These are phyloP conservation scores for Lineus longissimus DNA, from an alignment of 1,140 invertebrate species.

Conservation along the genomic window DNA sequence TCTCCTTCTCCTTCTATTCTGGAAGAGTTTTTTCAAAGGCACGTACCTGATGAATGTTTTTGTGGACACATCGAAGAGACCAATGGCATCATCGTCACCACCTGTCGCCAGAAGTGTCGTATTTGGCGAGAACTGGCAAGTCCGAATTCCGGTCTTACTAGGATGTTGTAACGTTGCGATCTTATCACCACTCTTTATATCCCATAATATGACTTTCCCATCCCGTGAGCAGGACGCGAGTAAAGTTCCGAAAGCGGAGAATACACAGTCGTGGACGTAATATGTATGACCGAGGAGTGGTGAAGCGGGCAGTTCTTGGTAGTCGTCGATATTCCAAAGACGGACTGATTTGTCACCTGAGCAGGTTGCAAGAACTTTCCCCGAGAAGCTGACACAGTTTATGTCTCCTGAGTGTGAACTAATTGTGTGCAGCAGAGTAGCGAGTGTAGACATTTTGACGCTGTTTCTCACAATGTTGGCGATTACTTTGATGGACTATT, in stretches of 20 bases:
- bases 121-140: constrained; percentile 67
- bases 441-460: constrained; percentile 17
- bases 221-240: constrained; percentile 70
- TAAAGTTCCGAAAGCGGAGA: constrained; percentile 69
- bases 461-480: too few species aligned
- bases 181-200: constrained; percentile 60
- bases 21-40: too few species aligned
- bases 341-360: constrained; percentile 54
- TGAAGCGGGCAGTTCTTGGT: constrained; percentile 41
- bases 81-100: constrained; percentile 70
- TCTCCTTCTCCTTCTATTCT: too few species aligned
- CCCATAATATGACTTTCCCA: constrained; percentile 70
- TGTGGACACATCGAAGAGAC: constrained; percentile 69
- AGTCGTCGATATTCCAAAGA: constrained; percentile 46
- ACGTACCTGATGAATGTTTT: constrained; percentile 62
- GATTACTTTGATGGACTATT: too few species aligned
- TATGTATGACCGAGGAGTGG: constrained; percentile 54
- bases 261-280: constrained; percentile 56
- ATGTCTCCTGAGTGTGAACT: constrained; percentile 63
- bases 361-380: constrained; percentile 43
- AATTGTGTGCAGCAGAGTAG: constrained; percentile 39
- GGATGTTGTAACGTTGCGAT: constrained; percentile 64
- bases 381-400: constrained; percentile 53
- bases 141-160: constrained; percentile 63
- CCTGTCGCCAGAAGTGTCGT: constrained; percentile 65